phyloP scores from a whole-genome alignment of 2,113 vertebrate genomes.

The Prunella fulvescens region DNA sequence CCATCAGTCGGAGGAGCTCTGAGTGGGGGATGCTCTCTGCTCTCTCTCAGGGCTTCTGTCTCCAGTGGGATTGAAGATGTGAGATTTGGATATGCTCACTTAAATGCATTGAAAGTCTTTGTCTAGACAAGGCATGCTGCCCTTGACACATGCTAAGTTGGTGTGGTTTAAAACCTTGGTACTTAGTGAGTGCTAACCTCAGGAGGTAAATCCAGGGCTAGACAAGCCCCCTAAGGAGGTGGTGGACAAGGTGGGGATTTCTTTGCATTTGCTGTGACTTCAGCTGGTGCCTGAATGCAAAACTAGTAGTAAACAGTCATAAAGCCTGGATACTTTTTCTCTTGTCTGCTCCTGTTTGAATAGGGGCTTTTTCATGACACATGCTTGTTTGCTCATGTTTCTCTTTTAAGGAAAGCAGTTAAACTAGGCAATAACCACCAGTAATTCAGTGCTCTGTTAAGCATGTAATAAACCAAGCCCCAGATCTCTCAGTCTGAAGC shows the following conservation, averaged over 20 bases:
- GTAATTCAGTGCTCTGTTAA: constrained; percentile 56
- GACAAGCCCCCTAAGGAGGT: background rate
- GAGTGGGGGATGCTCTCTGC: background rate
- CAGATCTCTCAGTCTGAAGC: background rate
- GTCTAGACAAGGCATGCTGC: background rate
- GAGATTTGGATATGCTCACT: background rate
- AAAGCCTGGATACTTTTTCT: background rate
- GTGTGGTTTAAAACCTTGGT: background rate
- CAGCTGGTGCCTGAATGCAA: background rate
- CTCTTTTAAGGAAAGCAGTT: constrained; percentile 45
- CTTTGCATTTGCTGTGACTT: background rate
- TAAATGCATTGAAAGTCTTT: background rate
- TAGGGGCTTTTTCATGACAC: constrained; percentile 36
- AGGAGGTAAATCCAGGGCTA: background rate
- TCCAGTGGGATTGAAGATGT: background rate
- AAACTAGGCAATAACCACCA: constrained; percentile 31
- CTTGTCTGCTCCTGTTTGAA: constrained; percentile 46
- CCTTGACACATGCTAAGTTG: background rate
- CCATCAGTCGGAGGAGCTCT: background rate
- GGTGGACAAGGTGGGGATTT: background rate
- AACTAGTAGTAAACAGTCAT: background rate
- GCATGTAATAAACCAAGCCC: constrained; percentile 48
- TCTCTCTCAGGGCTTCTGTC: background rate
- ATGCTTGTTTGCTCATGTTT: constrained; percentile 46
- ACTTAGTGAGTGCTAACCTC: background rate